Conservation (phyloP, 53 echinoderm and acorn worm genomes). For the Patiria pectinifera region DNA sequence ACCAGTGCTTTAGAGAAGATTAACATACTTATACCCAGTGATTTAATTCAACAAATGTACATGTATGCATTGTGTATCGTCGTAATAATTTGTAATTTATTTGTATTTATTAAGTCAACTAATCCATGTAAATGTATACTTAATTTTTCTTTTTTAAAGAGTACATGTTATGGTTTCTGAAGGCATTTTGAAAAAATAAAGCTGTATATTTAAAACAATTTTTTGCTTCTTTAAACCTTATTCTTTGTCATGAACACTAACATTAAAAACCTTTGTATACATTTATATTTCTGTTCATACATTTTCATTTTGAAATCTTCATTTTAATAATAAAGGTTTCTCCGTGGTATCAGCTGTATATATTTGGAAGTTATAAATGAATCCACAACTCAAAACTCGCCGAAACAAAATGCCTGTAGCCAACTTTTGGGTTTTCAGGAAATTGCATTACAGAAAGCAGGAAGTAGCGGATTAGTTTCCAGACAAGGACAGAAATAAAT, state of each 20-base stretch:
- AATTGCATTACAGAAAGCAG: slow-evolving; percentile 3
- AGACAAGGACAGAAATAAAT: neutral
- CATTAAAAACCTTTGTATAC: neutral
- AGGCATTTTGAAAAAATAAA: no score
- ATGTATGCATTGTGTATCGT: no score
- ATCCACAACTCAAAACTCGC: neutral
- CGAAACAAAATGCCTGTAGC: neutral
- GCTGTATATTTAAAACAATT: no score
- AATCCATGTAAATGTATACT: no score
- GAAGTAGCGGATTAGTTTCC: neutral
- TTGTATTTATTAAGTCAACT: no score
- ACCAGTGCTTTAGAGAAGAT: no score
- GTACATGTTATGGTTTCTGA: no score
- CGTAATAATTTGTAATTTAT: no score
- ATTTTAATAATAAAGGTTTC: neutral
- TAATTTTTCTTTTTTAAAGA: no score
- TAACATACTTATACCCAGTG: no score
- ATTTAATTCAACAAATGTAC: no score
- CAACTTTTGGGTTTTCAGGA: neutral
- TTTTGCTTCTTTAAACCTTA: neutral
- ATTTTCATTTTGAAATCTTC: neutral
- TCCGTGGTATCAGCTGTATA: no score
- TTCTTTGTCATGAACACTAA: neutral
- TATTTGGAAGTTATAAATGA: neutral
- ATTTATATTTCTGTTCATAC: neutral